Evolutionary conservation across 2,888 invertebrate species (phyloP), one percentile per base, ranked within the genome.

Genomic region (Pandemis heparana): DNA sequence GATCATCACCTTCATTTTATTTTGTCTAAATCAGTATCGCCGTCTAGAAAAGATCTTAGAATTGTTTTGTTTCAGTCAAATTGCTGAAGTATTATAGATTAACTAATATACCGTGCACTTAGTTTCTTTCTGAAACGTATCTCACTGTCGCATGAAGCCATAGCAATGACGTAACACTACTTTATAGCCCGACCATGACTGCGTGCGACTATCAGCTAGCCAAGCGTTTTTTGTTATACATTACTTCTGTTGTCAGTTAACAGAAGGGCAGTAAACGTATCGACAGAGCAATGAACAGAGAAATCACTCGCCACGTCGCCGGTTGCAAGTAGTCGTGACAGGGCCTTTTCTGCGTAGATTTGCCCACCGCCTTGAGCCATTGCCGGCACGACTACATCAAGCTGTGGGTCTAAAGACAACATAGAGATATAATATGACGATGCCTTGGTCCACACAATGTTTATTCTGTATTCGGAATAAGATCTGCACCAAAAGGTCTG

Each of bases 161-260:
- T 46, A 16, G n/a, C 38, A 43, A 53, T 63, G 53, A 63, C 53
- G 63, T 53, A 32, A 43, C 41, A 62, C 70, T 63, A 63, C 63
- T 70, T 63, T 41, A 63, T 32, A 32, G 23, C 23, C 23, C 23
- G 23, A 32, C 23, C 23, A 32, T 32, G 23, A 32, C 2, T 32
- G 23, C 23, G 23, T 32, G 23, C 1, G 2, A 32, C 23, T 4
- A 4, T 32, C 23, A 32, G 23, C 23, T 32, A 32, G 23, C 23
- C 23, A 2, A 32, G 23, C 23, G 1, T 32, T 32, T 32, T 32
- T 32, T 32, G 23, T 32, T 4, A 32, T 32, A 32, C 23, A 32
- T 32, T 32, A 32, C 23, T 32, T 32, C 3, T 32, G 2, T 32
- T 32, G 23, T 32, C 23, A 32, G 23, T 32, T 32, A 32, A 32